These are phyloP conservation scores for Andrena hattorfiana DNA, from an alignment of 2,888 invertebrate species.

Conservation along the genomic window DNA sequence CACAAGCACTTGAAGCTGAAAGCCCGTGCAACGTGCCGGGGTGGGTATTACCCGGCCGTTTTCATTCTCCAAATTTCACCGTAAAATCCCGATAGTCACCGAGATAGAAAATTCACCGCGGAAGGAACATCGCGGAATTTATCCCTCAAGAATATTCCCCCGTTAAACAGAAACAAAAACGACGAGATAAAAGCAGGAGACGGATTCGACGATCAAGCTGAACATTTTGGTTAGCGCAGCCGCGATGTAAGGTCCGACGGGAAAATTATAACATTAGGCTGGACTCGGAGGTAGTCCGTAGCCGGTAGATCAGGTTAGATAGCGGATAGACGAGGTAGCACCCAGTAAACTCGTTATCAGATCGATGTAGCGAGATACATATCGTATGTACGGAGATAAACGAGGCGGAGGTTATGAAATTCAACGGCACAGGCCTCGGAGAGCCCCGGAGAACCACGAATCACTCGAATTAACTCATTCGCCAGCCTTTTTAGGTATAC, in stretches of 20 bases:
- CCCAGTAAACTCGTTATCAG: constrained; percentile 64
- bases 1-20: not conserved
- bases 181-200: not conserved
- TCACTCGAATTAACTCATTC: constrained; percentile 33
- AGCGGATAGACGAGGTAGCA: constrained; percentile 63
- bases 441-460: constrained; percentile 15
- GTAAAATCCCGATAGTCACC: not conserved
- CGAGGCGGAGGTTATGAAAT: constrained; percentile 59
- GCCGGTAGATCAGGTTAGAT: constrained; percentile 59
- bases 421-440: constrained; percentile 44
- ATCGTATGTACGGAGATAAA: constrained; percentile 58
- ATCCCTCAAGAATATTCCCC: not conserved
- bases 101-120: not conserved
- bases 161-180: not conserved
- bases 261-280: constrained; percentile 54
- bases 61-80: constrained; percentile 22
- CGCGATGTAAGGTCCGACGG: not conserved
- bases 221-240: not conserved
- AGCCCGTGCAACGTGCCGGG: not conserved
- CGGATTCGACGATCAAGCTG: not conserved
- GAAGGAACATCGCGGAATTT: not conserved
- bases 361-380: constrained; percentile 63
- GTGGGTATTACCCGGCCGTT: not conserved
- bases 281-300: constrained; percentile 31
- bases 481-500: constrained; percentile 18